Percentiles rank a stretch among this genome's conserved stretches.
Evolutionary conservation across 2,888 invertebrate species (phyloP).

Genomic region (Theodoxus fluviatilis): DNA sequence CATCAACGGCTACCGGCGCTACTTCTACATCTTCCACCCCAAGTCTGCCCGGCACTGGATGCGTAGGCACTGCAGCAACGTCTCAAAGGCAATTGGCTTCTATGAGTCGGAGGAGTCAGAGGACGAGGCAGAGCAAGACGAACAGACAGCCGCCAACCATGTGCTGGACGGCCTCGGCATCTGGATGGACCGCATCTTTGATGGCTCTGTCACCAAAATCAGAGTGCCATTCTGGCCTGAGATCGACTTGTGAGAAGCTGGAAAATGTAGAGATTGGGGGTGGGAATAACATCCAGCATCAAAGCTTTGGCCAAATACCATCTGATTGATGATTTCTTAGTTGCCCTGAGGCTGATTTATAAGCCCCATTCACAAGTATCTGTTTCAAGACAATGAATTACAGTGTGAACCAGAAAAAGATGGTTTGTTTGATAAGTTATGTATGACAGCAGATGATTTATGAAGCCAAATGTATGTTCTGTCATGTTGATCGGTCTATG

Average conservation of each 20-base stretch:
- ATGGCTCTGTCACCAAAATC: slow-evolving; percentile 93
- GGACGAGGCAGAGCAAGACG: slow-evolving; percentile 33
- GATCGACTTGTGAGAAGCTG: slow-evolving; percentile 33
- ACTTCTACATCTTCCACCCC: slow-evolving; percentile 95
- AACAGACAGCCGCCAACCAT: slow-evolving; percentile 37
- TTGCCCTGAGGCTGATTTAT: no score
- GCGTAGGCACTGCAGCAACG: slow-evolving; percentile 37
- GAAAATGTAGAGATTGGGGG: background rate
- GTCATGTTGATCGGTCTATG: no score
- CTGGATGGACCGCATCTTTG: slow-evolving; percentile 96
- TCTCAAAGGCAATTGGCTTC: slow-evolving; percentile 47
- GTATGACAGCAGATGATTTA: no score
- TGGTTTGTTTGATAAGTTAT: no score
- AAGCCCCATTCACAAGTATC: no score
- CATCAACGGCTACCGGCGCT: slow-evolving; percentile 94
- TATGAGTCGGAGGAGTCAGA: slow-evolving; percentile 39
- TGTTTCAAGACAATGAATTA: no score
- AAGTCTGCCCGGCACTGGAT: slow-evolving; percentile 48
- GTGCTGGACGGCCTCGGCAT: slow-evolving; percentile 83
- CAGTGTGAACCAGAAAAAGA: no score
- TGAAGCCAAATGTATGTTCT: no score
- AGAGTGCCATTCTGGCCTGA: slow-evolving; percentile 95
- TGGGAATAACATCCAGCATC: background rate
- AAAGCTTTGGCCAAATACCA: background rate
- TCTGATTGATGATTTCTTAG: no score